Base-by-base conservation (phyloP, 2,888 invertebrate genomes). In the Parascotia fuliginaria region DNA sequence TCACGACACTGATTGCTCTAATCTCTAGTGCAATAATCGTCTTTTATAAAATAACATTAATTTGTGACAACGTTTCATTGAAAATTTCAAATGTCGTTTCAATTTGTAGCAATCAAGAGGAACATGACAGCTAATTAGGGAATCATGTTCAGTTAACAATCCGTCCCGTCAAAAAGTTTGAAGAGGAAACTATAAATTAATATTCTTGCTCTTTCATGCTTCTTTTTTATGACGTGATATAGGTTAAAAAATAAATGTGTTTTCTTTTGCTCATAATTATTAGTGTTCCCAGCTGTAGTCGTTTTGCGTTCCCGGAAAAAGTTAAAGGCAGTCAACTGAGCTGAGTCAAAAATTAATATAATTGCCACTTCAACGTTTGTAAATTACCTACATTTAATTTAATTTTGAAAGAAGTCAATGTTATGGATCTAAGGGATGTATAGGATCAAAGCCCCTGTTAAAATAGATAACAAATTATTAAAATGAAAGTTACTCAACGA, bases 181-280 rank as follows among this genome's bases (percentile, higher is more conserved):
- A 36, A 29, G 9, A 44, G 44, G 44, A 40, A 50, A 13, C 13
- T 13, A 40, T 29, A 43, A 44, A 50, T 50, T 44, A 44, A 36
- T 9, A 28, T 29, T 13, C 12, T n/a, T n/a, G n/a, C n/a, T n/a
- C n/a, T n/a, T n/a, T 43, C 36, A n/a, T 31, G 11, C 24, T 50
- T 43, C 40, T 29, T 43, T 47, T 47, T 47, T 41, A 31, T 39
- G 15, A 42, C 15, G 27, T 24, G 42, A 33, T 11, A n/a, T n/a
- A 33, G 24, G 7, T 33, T 15, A 11, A 11, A 33, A 27, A 24
- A 19, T n/a, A n/a, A 7, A 11, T 36, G 4, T n/a, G 9, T n/a
- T 15, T 32, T 14, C n/a, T 32, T 9, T 32, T 9, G 5, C 2
- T 24, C n/a, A n/a, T 19, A n/a, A 24, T 16, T 12, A 42, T 33